phyloP scores from a whole-genome alignment of 1,140 invertebrate genomes.

The Saxidomus purpurata region DNA sequence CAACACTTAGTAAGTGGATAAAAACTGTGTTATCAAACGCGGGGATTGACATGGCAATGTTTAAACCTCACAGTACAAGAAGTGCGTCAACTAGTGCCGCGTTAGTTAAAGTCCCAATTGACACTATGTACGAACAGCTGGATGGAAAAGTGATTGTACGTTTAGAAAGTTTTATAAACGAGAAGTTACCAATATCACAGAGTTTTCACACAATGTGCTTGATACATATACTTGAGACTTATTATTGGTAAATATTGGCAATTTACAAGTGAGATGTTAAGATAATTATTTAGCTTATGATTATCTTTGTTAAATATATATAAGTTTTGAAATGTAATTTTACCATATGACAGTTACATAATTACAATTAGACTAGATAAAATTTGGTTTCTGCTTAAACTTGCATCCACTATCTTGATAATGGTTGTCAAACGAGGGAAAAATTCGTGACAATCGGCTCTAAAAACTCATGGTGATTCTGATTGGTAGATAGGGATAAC shows the following conservation, averaged over 20 bases:
- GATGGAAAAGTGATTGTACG: background rate
- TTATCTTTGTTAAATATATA: background rate
- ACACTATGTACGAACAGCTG: background rate
- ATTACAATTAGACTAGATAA: background rate
- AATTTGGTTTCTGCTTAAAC: too few species aligned
- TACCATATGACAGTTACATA: background rate
- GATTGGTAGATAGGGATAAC: constrained; percentile 1
- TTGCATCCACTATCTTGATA: too few species aligned
- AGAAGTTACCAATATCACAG: background rate
- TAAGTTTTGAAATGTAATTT: background rate
- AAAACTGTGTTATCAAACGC: background rate
- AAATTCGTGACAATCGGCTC: background rate
- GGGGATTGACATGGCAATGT: background rate
- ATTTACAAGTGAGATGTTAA: background rate
- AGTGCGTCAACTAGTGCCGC: background rate
- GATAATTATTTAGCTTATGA: background rate
- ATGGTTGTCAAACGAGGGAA: background rate
- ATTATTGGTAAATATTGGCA: background rate
- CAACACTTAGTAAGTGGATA: background rate
- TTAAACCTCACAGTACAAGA: background rate
- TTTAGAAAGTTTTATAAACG: constrained; percentile 2
- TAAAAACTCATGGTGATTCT: background rate
- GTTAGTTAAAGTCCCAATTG: background rate
- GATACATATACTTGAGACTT: background rate
- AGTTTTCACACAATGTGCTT: background rate